A percentile compares a stretch with the other conserved stretches of the same genome.
These are phyloP conservation scores for Ditula angustiorana DNA, from an alignment of 2,888 invertebrate genomes.

Conservation along the genomic window DNA sequence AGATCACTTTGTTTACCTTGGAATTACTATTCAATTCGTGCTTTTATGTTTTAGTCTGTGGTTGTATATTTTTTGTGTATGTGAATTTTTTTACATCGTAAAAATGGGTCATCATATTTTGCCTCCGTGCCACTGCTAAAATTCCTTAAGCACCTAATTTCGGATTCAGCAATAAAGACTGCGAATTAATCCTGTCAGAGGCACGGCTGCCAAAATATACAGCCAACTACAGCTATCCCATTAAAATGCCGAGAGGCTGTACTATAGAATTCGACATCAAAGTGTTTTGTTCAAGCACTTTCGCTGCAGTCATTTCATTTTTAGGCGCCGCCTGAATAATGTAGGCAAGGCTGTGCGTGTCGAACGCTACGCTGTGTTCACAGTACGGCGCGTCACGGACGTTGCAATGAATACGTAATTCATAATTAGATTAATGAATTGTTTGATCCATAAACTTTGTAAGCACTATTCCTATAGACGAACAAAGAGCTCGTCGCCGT, in stretches of 20 bases:
- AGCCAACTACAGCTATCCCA: slow-evolving; percentile 7
- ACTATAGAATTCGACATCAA: slow-evolving; percentile 26
- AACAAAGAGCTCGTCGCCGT: too few relatives aligned
- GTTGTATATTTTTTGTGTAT: too few relatives aligned
- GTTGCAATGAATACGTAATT: too few relatives aligned
- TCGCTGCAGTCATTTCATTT: slow-evolving; percentile 36
- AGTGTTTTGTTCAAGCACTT: slow-evolving; percentile 24
- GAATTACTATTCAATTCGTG: too few relatives aligned
- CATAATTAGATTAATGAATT: too few relatives aligned
- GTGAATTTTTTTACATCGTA: too few relatives aligned
- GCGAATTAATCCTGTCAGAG: slow-evolving; percentile 16
- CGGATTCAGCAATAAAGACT: slow-evolving; percentile 11
- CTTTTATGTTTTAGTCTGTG: too few relatives aligned
- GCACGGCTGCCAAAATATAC: slow-evolving; percentile 6
- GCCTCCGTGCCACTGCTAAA: not conserved
- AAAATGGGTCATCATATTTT: not conserved
- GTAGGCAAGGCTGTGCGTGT: slow-evolving; percentile 33
- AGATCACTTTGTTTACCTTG: too few relatives aligned
- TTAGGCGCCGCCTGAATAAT: slow-evolving; percentile 34
- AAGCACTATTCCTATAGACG: too few relatives aligned
- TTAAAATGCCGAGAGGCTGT: not conserved
- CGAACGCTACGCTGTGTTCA: slow-evolving; percentile 6
- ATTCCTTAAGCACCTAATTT: not conserved
- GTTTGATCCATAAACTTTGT: too few relatives aligned
- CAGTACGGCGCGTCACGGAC: not conserved